A percentile compares a stretch with the other conserved stretches of the same genome.
phyloP scores from a whole-genome alignment of 2,113 vertebrate genomes.

The Laticauda laticaudata region DNA sequence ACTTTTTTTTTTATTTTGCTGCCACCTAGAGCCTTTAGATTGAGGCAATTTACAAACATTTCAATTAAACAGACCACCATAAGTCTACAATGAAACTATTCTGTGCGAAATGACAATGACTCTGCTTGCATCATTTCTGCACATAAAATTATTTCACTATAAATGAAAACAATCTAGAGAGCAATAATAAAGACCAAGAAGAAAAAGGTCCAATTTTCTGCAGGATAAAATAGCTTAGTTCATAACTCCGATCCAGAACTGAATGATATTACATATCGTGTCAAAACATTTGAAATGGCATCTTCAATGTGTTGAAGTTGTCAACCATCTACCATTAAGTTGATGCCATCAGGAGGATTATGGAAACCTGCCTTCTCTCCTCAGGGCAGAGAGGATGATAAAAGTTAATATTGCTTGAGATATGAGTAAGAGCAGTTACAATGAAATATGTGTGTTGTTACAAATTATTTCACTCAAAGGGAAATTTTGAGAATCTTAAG shows the following conservation, averaged over 20 bases:
- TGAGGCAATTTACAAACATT: not conserved
- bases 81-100: not conserved
- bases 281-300: not conserved
- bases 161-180: not conserved
- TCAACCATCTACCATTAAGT: not conserved
- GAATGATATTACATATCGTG: fast-evolving
- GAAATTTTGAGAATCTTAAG: not conserved
- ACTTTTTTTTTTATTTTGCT: not conserved
- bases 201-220: not conserved
- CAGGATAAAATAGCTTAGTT: not conserved
- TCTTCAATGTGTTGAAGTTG: not conserved
- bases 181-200: not conserved
- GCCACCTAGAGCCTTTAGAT: not conserved
- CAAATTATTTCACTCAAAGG: not conserved
- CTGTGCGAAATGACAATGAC: constrained; percentile 16
- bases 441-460: not conserved
- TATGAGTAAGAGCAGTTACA: not conserved
- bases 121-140: not conserved
- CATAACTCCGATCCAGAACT: not conserved
- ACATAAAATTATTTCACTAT: constrained; percentile 3
- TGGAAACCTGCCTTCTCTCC: not conserved
- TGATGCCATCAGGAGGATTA: not conserved
- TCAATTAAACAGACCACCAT: not conserved
- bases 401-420: not conserved
- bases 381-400: not conserved